Evolutionary conservation across 2,113 vertebrate genomes (phyloP).

Genomic region (Zapornia atra): DNA sequence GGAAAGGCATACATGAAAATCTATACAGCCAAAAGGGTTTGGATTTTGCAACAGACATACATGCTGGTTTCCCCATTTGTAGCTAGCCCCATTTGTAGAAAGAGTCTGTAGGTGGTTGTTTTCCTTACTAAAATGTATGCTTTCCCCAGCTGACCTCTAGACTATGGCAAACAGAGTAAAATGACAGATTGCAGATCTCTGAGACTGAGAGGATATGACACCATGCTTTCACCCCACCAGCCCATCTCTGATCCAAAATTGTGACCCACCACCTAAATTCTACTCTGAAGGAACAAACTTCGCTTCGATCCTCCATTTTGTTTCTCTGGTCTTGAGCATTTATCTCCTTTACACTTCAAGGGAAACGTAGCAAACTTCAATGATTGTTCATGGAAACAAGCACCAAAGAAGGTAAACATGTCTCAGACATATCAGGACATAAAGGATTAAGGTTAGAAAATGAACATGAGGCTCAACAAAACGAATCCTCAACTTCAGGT

Average conservation of each 20-base stretch:
- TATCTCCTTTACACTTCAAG: neutral
- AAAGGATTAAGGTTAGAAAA: neutral
- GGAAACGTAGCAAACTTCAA: neutral
- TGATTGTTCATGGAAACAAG: fast-evolving
- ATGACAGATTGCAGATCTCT: neutral
- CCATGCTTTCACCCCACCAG: neutral
- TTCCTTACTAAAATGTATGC: neutral
- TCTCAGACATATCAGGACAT: neutral
- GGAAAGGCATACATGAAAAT: neutral
- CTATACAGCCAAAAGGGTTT: fast-evolving
- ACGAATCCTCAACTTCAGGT: neutral
- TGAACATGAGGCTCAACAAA: neutral
- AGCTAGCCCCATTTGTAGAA: neutral
- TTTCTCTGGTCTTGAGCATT: neutral
- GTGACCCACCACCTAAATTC: fast-evolving
- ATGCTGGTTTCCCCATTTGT: neutral
- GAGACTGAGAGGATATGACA: neutral
- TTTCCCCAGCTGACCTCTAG: neutral
- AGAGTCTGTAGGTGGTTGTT: neutral
- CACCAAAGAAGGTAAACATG: fast-evolving
- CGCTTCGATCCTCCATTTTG: neutral
- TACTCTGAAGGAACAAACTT: neutral
- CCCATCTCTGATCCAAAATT: neutral
- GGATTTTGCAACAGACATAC: neutral
- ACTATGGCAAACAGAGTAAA: neutral